phyloP scores from a whole-genome alignment of 2,888 invertebrate genomes.

The Acanthosepion lycidas region DNA sequence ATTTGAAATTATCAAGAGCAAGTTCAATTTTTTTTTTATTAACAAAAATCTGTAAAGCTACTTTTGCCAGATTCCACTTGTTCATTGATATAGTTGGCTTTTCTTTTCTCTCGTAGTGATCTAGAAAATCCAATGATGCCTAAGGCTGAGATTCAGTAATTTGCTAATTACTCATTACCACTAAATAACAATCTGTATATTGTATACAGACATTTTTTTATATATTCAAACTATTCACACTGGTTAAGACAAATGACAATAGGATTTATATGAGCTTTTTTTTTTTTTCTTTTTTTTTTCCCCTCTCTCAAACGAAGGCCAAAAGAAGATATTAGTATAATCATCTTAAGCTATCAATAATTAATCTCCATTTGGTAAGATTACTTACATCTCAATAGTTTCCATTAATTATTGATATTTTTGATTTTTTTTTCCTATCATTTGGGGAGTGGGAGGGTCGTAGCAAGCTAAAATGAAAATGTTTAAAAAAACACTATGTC shows the following conservation, averaged over 20 bases:
- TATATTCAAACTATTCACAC: slow-evolving; percentile 14
- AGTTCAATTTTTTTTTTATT: too few species aligned
- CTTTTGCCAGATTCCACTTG: too few species aligned
- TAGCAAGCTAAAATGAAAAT: too few species aligned
- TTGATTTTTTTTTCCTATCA: too few species aligned
- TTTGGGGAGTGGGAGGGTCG: too few species aligned
- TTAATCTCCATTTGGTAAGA: background rate
- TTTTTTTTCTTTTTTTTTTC: background rate
- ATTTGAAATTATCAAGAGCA: too few species aligned
- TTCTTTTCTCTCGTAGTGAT: too few species aligned
- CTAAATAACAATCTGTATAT: background rate
- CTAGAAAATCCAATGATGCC: background rate
- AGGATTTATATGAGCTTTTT: background rate
- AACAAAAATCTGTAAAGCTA: too few species aligned
- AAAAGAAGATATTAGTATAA: background rate
- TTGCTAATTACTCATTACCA: background rate
- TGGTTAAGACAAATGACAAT: background rate
- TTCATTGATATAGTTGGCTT: too few species aligned
- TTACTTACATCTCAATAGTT: background rate
- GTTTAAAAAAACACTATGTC: too few species aligned
- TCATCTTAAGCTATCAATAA: background rate
- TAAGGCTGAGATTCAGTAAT: background rate
- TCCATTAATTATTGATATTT: too few species aligned
- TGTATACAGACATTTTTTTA: background rate
- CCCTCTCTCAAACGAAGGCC: background rate